Evolutionary conservation across 2,888 invertebrate species (phyloP).

Genomic region (Acanthosoma haemorrhoidale): DNA sequence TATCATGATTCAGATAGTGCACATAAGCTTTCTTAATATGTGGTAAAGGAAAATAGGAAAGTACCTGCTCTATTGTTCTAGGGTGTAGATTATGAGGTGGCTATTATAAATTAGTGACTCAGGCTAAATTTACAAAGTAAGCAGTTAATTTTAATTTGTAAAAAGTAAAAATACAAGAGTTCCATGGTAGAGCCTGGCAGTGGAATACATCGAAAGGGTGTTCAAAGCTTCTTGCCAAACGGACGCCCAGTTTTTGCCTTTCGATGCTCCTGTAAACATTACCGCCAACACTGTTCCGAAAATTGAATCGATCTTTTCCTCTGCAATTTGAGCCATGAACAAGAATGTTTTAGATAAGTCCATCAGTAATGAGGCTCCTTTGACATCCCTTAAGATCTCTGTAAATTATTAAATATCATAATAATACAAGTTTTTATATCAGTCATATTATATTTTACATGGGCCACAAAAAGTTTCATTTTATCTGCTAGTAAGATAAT

Average conservation of each 20-base stretch:
- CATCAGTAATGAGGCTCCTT: not conserved
- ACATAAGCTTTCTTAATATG: no score
- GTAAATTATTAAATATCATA: not conserved
- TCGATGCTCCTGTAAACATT: slow-evolving; percentile 52
- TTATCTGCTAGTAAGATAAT: no score
- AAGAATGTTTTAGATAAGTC: slow-evolving; percentile 32
- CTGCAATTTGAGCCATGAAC: slow-evolving; percentile 52
- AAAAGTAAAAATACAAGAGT: slow-evolving; percentile 53
- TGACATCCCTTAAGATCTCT: not conserved
- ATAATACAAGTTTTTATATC: no score
- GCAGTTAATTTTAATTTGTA: no score
- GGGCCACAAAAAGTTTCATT: no score
- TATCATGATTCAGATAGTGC: no score
- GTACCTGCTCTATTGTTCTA: no score
- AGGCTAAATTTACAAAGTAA: no score
- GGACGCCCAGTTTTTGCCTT: slow-evolving; percentile 50
- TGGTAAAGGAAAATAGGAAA: no score
- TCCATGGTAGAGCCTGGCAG: slow-evolving; percentile 66
- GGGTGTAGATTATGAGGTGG: no score
- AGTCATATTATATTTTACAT: no score
- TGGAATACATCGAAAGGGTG: slow-evolving; percentile 63
- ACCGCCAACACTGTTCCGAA: slow-evolving; percentile 75
- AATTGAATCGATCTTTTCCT: slow-evolving; percentile 68
- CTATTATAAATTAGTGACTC: no score
- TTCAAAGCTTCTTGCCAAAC: slow-evolving; percentile 55